A percentile compares a stretch with the other conserved stretches of the same genome.
Conservation (phyloP, 2,888 invertebrate species). For the Thereva unica region DNA sequence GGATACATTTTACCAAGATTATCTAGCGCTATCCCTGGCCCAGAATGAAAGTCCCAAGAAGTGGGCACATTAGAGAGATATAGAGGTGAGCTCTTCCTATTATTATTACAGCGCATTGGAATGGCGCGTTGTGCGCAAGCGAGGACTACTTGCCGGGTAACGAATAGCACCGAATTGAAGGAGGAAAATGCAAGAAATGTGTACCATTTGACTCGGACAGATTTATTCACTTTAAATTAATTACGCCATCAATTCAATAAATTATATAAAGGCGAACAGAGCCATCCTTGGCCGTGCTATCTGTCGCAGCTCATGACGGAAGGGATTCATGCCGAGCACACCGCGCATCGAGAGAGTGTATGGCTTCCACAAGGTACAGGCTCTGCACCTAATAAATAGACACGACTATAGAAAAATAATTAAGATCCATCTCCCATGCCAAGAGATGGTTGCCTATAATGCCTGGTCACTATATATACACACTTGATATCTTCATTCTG, state of each 20-base stretch:
- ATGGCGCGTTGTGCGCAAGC: neutral
- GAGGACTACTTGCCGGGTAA: slow-evolving; percentile 25
- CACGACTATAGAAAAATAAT: slow-evolving; percentile 30
- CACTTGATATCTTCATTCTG: slow-evolving; percentile 31
- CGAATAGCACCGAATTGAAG: slow-evolving; percentile 32
- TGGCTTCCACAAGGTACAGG: slow-evolving; percentile 1
- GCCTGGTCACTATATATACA: slow-evolving; percentile 8
- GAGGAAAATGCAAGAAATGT: slow-evolving; percentile 42
- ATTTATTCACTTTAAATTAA: slow-evolving; percentile 47
- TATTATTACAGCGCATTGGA: slow-evolving; percentile 7
- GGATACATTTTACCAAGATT: slow-evolving; percentile 37
- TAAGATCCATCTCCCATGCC: slow-evolving; percentile 4
- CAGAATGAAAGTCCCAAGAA: neutral
- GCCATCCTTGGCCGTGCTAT: slow-evolving; percentile 22
- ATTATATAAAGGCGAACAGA: slow-evolving; percentile 44
- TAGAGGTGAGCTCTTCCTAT: slow-evolving; percentile 22
- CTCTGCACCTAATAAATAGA: slow-evolving; percentile 22
- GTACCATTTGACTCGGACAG: slow-evolving; percentile 45
- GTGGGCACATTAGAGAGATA: slow-evolving; percentile 1
- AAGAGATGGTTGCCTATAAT: neutral
- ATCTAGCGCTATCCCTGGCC: slow-evolving; percentile 9
- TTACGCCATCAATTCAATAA: slow-evolving; percentile 47
- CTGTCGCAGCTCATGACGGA: neutral
- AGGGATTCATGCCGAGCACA: neutral
- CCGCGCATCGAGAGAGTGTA: neutral